These are phyloP conservation scores for Xiphophorus birchmanni DNA, from an alignment of 2,797 vertebrate species.

Conservation along the genomic window DNA sequence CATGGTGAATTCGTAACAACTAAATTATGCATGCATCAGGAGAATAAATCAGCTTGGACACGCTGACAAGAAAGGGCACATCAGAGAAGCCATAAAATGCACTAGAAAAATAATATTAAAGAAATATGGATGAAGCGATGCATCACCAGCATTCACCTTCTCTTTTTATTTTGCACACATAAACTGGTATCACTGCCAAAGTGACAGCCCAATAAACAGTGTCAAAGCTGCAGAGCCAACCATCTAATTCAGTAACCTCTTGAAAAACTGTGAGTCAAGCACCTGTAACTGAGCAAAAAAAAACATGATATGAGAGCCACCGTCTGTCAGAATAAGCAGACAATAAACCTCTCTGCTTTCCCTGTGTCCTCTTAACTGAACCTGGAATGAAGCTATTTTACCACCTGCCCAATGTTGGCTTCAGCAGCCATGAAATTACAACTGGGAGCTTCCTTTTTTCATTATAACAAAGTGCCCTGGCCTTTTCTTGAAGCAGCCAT, in stretches of 20 bases:
- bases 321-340: slow-evolving; percentile 70
- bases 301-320: slow-evolving; percentile 60
- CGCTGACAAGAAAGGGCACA: slow-evolving; percentile 79
- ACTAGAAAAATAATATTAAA: slow-evolving; percentile 71
- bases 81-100: slow-evolving; percentile 67
- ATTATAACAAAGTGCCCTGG: slow-evolving; percentile 67
- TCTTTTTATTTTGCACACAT: slow-evolving; percentile 55
- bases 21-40: slow-evolving; percentile 83
- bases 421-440: slow-evolving; percentile 82
- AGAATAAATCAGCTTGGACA: slow-evolving; percentile 80
- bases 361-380: slow-evolving; percentile 72
- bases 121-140: slow-evolving; percentile 62
- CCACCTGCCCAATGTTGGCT: slow-evolving; percentile 71
- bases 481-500: slow-evolving; percentile 65
- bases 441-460: slow-evolving; percentile 69
- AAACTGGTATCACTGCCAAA: slow-evolving; percentile 54
- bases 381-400: slow-evolving; percentile 79
- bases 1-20: slow-evolving; percentile 72
- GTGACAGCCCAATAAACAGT: slow-evolving; percentile 53
- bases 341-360: slow-evolving; percentile 69
- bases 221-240: slow-evolving; percentile 39
- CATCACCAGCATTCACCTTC: slow-evolving; percentile 36
- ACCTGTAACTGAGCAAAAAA: slow-evolving; percentile 41
- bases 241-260: slow-evolving; percentile 41
- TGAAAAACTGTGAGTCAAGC: slow-evolving; percentile 53